Base-by-base conservation (phyloP, 1,140 invertebrate species). In the Conus ventricosus region DNA sequence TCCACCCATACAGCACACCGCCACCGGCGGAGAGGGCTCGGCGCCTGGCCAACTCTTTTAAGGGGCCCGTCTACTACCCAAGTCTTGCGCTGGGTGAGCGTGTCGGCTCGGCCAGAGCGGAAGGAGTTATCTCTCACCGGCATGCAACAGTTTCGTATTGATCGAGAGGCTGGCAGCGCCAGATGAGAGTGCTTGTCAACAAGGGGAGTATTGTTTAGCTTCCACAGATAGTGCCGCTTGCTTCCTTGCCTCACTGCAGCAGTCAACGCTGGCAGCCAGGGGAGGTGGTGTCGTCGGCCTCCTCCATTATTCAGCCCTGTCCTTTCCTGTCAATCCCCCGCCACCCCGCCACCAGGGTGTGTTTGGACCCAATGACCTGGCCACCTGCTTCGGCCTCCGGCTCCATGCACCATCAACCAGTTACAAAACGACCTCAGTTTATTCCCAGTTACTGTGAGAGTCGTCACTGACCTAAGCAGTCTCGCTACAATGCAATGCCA, bases 151-250 rank as follows among this genome's bases (percentile, higher is more conserved):
- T 57, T 83, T 83, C 20, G 5, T 39, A 84, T 63, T 84, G 82
- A 84, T 84, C 55, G 25, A 27, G n/a, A 84, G 57, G 55, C 53
- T 23, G 82, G 55, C 39, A 27, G 27, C 55, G 82, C 20, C 5
- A 27, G 82, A 17, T 60, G 82, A 63, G 55, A 60, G 57, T n/a
- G 54, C 82, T 63, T 63, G 82, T 84, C 82, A 84, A 84, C 82
- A 84, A 84, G 55, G 23, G 27, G 55, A n/a, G 20, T n/a, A 84
- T 84, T 84, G 82, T 84, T 84, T 84, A 55, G 54, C 55, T 25
- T 84, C 17, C 53, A 83, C 53, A 1, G 81, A 83, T 83, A 83
- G 13, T 83, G 51, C 54, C 81, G 81, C 13, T 83, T 51, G 39
- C n/a, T 83, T 23, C 23, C 23, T 25, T 5, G 51, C 20, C 23